Conservation (phyloP, 2,888 invertebrate genomes). For the Lacanobia oleracea region DNA sequence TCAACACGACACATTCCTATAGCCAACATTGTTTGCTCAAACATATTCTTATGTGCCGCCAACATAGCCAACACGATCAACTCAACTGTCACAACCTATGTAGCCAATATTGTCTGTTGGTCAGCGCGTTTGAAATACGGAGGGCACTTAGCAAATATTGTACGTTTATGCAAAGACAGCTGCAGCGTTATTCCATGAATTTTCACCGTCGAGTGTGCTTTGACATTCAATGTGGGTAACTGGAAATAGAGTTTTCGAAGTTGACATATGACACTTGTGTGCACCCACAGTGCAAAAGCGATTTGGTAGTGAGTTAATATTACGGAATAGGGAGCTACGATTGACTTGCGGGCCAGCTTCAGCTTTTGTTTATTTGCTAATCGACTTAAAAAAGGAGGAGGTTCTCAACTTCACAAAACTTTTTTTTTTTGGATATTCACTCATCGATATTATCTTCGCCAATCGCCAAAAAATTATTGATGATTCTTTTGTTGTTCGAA, state of each 20-base stretch:
- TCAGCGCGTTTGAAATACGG: conserved; percentile 16
- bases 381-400: too few relatives aligned
- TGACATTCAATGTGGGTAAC: not conserved
- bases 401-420: not conserved
- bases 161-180: conserved; percentile 26
- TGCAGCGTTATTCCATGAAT: conserved; percentile 19
- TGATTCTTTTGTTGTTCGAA: not conserved
- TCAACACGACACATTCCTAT: not conserved
- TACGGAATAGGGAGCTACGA: too few relatives aligned
- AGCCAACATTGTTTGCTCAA: conserved; percentile 4
- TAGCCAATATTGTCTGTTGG: too few relatives aligned
- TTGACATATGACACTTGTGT: conserved; percentile 7
- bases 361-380: not conserved
- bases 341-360: too few relatives aligned
- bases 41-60: conserved; percentile 2
- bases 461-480: not conserved
- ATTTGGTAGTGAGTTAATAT: not conserved
- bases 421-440: not conserved
- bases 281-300: not conserved
- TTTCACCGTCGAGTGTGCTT: conserved; percentile 1
- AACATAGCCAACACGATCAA: conserved; percentile 16
- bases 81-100: not conserved
- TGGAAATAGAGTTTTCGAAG: not conserved
- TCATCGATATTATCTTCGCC: not conserved
- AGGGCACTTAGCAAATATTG: conserved; percentile 40